Conservation (phyloP, 1,140 invertebrate genomes). For the Dinoponera quadriceps region DNA sequence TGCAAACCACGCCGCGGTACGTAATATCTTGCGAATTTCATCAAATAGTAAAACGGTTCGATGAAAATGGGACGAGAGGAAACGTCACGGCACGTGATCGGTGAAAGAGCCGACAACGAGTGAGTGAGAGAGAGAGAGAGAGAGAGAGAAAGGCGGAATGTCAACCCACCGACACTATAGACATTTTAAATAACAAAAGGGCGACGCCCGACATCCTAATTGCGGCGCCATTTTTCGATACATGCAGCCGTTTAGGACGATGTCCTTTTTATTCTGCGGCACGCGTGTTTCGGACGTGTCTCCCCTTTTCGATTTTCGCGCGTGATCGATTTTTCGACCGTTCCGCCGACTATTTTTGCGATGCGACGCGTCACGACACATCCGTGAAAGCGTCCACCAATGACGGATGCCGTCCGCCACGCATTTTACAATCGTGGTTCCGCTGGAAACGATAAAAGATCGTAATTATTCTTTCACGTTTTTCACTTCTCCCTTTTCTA, state of each 20-base stretch:
- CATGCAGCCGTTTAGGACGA: conserved; percentile 52
- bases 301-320: conserved; percentile 60
- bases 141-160: conserved; percentile 35
- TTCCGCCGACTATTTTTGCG: conserved; percentile 45
- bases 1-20: conserved; percentile 2
- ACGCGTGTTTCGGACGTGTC: conserved; percentile 57
- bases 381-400: conserved; percentile 27
- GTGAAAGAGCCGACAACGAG: conserved; percentile 41
- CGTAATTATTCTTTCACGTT: conserved; percentile 24
- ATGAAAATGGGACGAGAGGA: conserved; percentile 35
- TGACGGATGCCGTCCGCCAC: neutral
- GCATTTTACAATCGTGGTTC: neutral
- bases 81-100: conserved; percentile 39
- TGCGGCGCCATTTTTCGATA: conserved; percentile 70
- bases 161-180: conserved; percentile 47
- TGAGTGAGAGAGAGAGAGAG: conserved; percentile 3
- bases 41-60: conserved; percentile 39
- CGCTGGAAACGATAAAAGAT: neutral
- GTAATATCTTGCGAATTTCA: conserved; percentile 43
- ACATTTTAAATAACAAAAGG: conserved; percentile 66
- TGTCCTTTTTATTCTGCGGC: conserved; percentile 35
- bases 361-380: conserved; percentile 8
- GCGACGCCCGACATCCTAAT: conserved; percentile 59
- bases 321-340: conserved; percentile 36
- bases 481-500: neutral